Evolutionary conservation across 2,113 vertebrate genomes (phyloP), one percentile per base, ranked within the genome.

Genomic region (Rhabdomys dilectus): DNA sequence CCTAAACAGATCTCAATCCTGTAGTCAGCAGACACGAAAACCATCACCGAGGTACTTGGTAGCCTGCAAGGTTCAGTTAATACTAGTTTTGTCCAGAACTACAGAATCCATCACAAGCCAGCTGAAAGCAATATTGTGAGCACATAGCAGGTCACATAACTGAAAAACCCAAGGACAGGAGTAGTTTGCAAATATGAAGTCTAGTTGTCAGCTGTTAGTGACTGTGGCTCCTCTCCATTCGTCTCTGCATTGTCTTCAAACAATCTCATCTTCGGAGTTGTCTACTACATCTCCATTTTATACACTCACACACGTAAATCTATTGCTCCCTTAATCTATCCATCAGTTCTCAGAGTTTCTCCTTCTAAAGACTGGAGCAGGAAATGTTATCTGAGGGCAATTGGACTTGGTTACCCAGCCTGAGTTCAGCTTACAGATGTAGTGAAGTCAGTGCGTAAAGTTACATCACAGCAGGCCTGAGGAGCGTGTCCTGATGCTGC

Each of bases 131-230:
- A 91, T 56, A 39, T 1, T 2, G 3, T 31, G 73, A 64, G 48
- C 13, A n/a, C 48, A 53, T 45, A 42, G 1, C 42, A n/a, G 39
- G 10, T 66, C 11, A 17, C 10, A 4, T 45, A 75, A 21, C n/a
- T 88, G 70, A 60, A 2, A 85, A 92, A 31, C 34, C 22, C 51
- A 39, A 56, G 26, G 31, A 34, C 89, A 10, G 1, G 8, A 45
- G 11, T 16, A 22, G 42, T 85, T 90, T 81, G 16, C 39, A 2
- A 12, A 7, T 21, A 4, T 48, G 21, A 91, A 29, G 53, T 66
- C 11, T 34, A 16, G 0, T 36, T 17, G 3, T 2, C n/a, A 0
- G 29, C 15, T 58, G 1, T 15, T 75, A 16, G 5, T 39, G 51
- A 86, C 17, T 21, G 0, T 31, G 4, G 6, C 15, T 17, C 36